Percentiles rank a stretch among this genome's conserved stretches.
These are phyloP conservation scores for Charanyca ferruginea DNA, from an alignment of 2,888 invertebrate species.

Conservation along the genomic window DNA sequence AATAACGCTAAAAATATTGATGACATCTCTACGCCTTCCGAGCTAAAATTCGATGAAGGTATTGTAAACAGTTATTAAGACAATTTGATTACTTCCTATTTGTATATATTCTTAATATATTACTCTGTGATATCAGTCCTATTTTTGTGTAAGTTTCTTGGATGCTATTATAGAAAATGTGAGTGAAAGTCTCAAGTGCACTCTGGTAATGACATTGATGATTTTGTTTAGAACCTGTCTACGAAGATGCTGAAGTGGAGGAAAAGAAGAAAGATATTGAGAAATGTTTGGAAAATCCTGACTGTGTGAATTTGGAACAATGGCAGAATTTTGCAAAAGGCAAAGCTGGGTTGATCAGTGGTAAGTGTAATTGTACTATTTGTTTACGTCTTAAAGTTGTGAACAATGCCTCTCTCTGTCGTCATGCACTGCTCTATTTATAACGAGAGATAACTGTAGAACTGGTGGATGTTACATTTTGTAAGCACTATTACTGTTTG, in stretches of 20 bases:
- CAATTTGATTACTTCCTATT: constrained; percentile 68
- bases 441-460: constrained; percentile 9
- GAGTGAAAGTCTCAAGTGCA: constrained; percentile 69
- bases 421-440: constrained; percentile 25
- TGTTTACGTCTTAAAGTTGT: constrained; percentile 41
- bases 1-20: constrained; percentile 88
- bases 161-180: constrained; percentile 25
- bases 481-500: neutral
- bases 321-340: constrained; percentile 92
- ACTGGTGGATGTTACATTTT: constrained; percentile 7
- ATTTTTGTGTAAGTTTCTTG: constrained; percentile 9
- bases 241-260: constrained; percentile 91
- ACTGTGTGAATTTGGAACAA: constrained; percentile 85
- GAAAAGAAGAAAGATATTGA: constrained; percentile 92
- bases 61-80: constrained; percentile 82
- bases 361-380: constrained; percentile 75
- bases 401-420: constrained; percentile 32
- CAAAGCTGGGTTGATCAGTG: constrained; percentile 93
- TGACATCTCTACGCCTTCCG: constrained; percentile 91
- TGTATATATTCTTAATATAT: constrained; percentile 44
- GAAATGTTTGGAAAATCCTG: constrained; percentile 87
- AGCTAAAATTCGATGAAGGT: constrained; percentile 94
- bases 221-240: constrained; percentile 88
- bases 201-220: constrained; percentile 54
- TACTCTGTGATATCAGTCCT: constrained; percentile 25